Base-by-base conservation (phyloP, 1,140 invertebrate genomes). In the Theocolax elegans region DNA sequence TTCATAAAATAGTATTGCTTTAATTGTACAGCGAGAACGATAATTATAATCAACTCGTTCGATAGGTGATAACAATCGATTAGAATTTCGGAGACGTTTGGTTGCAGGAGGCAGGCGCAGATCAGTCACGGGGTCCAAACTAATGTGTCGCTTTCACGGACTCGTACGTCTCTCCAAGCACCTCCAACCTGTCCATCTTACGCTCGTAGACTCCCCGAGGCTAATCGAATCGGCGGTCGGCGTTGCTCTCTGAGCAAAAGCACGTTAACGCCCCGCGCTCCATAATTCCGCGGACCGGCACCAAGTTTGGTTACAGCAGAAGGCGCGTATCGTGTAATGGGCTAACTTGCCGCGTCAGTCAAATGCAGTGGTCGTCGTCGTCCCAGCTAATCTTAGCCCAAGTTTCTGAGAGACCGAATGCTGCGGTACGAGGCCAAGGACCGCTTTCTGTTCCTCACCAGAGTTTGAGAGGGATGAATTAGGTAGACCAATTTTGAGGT, bases 141-240 rank as follows among this genome's bases (percentile, higher is more conserved):
- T 56, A 56, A 38, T 56, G 17, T 10, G 23, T 48, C 17, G 17
- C 17, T 21, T 0, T 10, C 29, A 31, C 29, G n/a, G 15, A 35
- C 17, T 56, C 29, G 42, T 17, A 17, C 25, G 13, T 25, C 17
- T 12, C 7, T 10, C 10, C 25, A 31, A n/a, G n/a, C 10, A 7
- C 29, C 25, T 49, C 2, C 44, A 19, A 13, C 38, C 12, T 23
- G 7, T 42, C 3, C 10, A 13, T 12, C 19, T 13, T 13, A 4
- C 3, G n/a, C 23, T 29, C 25, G 12, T 2, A 4, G 21, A 27
- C 44, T 23, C 9, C 62, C 19, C 17, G 15, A 3, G 27, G 31
- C 48, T 53, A 64, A 64, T 64, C 62, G 62, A 64, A 64, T 64
- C 29, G 62, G 48, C 21, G 62, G n/a, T 63, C 12, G n/a, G 27